Percentiles rank a stretch among this genome's conserved stretches.
Conservation (phyloP, 64 coral and sea anemone genomes). For the Stylophora pistillata region DNA sequence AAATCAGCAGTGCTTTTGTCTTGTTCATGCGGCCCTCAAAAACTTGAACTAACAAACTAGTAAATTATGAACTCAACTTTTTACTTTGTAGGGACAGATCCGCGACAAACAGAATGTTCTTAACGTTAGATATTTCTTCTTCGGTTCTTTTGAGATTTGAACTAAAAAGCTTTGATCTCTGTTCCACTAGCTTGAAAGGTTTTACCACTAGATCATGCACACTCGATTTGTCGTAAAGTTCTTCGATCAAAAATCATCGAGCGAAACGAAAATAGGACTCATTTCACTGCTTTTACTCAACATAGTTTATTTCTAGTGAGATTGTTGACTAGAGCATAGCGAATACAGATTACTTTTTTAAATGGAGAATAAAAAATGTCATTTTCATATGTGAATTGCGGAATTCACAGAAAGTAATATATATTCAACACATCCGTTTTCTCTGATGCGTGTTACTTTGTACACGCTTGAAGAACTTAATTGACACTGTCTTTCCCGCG, state of each 20-base stretch:
- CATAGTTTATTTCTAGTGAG: not conserved
- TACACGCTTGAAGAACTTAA: constrained; percentile 9
- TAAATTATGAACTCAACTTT: not conserved
- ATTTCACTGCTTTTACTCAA: not conserved
- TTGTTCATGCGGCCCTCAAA: constrained; percentile 10
- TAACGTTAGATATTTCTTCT: not conserved
- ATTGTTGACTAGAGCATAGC: not conserved
- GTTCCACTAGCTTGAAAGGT: not conserved
- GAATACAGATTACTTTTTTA: not conserved
- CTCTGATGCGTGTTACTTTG: not conserved
- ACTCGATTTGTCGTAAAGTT: constrained; percentile 1
- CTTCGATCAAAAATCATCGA: not conserved
- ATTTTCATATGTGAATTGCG: not conserved
- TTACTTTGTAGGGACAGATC: not conserved
- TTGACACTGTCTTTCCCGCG: constrained; percentile 27
- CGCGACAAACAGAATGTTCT: not conserved
- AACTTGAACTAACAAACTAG: not conserved
- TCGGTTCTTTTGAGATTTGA: not conserved
- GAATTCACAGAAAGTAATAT: not conserved
- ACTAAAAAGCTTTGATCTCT: not conserved
- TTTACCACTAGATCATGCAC: not conserved
- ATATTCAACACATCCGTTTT: not conserved
- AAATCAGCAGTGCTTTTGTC: not conserved
- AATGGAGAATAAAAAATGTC: not conserved
- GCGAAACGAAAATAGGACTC: not conserved